Evolutionary conservation across 2,113 vertebrate species (phyloP), one percentile per base, ranked within the genome.

Genomic region (Apistogramma diplotaenia): DNA sequence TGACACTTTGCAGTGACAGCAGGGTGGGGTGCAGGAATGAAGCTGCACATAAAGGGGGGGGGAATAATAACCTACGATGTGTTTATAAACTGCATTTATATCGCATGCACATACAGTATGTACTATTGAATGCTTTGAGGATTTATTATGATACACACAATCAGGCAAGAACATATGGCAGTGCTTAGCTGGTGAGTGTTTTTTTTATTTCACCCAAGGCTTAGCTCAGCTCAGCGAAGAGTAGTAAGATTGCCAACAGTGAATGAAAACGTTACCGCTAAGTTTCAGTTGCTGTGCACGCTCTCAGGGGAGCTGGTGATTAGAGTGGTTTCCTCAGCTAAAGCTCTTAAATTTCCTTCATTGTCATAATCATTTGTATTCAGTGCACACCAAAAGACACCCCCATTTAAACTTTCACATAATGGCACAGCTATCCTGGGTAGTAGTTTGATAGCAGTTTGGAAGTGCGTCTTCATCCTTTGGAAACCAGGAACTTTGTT

Each of bases 21-120:
- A 85, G 46, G 35, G 55, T 82, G 15, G 49, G 60, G 35, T 54
- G 57, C 35, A 77, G 78, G 71, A 89, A 79, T 87, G 70, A 82
- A 78, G 37, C 33, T 76, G 65, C 55, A 85, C 65, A 60, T 83
- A 78, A 83, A 76, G 60, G 78, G 55, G 58, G 60, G 78, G 55
- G 58, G 60, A 78, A 85, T 37, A 82, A 79, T 86, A 83, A 90
- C 87, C 91, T 89, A 88, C 86, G 78, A 90, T 86, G 77, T 87
- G 77, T 89, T 84, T 89, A 76, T 73, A 21, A 40, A 77, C 82
- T 81, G 82, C 77, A 56, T 90, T 88, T 86, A 85, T 85, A 89
- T 89, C 51, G 70, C 86, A 89, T 79, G 77, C 77, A 85, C 82
- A 84, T 75, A 35, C 33, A 8, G 33, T 35, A 85, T 76, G 46